A percentile compares a stretch with the other conserved stretches of the same genome.
phyloP scores from a whole-genome alignment of 23 tunicate species.

The Corella eumyota region DNA sequence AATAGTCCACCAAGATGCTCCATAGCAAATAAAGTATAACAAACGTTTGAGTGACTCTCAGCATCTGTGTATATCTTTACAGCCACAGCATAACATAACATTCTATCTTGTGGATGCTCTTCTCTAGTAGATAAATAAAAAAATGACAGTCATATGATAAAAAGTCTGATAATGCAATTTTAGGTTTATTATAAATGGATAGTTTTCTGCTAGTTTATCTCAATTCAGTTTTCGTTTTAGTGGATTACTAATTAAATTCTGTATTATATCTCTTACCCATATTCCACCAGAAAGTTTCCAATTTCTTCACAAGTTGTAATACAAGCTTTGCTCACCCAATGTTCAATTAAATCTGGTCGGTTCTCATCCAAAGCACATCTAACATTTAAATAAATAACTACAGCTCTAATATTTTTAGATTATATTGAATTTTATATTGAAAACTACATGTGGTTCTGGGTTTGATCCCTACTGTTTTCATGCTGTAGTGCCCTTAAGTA shows the following conservation, averaged over 20 bases:
- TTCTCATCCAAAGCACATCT: conserved; percentile 74
- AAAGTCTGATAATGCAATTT: no score
- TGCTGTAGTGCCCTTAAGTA: no score
- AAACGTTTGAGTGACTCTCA: conserved; percentile 22
- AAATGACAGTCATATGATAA: no score
- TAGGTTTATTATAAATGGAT: no score
- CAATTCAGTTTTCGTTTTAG: no score
- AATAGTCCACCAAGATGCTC: conserved; percentile 32
- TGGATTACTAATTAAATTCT: no score
- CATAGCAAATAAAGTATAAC: conserved; percentile 20
- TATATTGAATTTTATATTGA: no score
- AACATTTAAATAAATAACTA: neutral
- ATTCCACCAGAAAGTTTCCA: conserved; percentile 32
- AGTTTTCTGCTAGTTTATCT: no score
- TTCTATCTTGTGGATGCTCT: conserved; percentile 18
- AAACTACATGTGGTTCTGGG: no score
- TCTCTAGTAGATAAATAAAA: conserved; percentile 10
- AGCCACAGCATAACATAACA: conserved; percentile 39
- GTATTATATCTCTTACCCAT: no score
- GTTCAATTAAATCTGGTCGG: conserved; percentile 71
- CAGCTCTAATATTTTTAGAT: neutral
- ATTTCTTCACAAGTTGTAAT: conserved; percentile 45
- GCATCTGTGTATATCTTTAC: conserved; percentile 58
- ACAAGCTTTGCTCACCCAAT: conserved; percentile 42
- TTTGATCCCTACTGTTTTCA: no score